Base-by-base conservation (phyloP, 1,140 invertebrate species). In the Trichonephila clavata region DNA sequence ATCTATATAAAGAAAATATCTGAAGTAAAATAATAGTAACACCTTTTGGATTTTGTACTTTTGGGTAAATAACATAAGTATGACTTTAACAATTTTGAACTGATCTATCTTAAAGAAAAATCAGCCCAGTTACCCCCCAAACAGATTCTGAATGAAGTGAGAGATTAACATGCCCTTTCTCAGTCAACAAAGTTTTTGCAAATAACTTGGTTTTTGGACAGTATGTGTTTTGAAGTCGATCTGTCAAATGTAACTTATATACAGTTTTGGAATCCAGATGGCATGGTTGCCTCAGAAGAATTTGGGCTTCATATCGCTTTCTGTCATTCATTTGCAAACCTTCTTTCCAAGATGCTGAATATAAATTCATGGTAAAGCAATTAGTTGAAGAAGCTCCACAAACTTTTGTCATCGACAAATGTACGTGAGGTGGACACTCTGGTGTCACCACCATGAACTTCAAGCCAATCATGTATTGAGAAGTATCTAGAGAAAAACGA, bases 121-220 rank as follows among this genome's bases (percentile, higher is more conserved):
- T 80, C 6, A 93, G 24, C 2, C 65, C 60, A 14, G 16, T 80
- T 0, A 93, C n/a, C n/a, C 92, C 92, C 86, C 83, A 88, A 2
- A 81, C 27, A 24, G 50, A 60, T 27, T 93, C 84, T n/a, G 43
- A 61, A 57, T 93, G 92, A 13, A 93, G 39, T 0, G 92, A 93
- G 10, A 93, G 10, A 88, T 93, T 93, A 13, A 88, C 50, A 20
- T 20, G 84, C 8, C 92, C 86, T 14, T 32, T 27, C 16, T 86
- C 63, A 14, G 86, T 87, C 6, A 88, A 24, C 20, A 93, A 20
- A 27, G 86, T 24, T n/a, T 61, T 88, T 6, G 71, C 43, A 8
- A 77, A 14, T n/a, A 88, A 50, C 14, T 39, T 27, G 7, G 65
- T 93, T 27, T 88, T 88, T 0, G 86, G 92, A 24, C 63, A 80